phyloP scores from a whole-genome alignment of 2,797 vertebrate genomes.

The Lepilemur septentrionalis region DNA sequence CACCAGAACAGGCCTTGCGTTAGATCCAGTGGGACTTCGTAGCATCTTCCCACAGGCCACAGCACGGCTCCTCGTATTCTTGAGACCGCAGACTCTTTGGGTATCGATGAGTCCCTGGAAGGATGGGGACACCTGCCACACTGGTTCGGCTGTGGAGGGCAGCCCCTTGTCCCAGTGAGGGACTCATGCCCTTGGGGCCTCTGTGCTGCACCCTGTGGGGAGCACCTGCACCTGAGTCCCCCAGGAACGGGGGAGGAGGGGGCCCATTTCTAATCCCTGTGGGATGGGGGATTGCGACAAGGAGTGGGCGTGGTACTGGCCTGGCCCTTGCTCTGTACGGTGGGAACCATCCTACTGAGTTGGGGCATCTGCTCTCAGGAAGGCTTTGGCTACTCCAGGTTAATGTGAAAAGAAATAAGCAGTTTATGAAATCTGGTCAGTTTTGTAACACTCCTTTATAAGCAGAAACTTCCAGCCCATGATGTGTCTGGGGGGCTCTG shows the following conservation, averaged over 20 bases:
- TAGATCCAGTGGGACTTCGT: not conserved
- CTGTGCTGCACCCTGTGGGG: too few species aligned
- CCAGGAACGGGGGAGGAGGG: not conserved
- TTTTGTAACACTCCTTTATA: not conserved
- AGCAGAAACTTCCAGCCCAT: not conserved
- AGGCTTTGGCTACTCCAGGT: not conserved
- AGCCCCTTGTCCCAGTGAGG: not conserved
- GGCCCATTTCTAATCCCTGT: not conserved
- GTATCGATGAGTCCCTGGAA: not conserved
- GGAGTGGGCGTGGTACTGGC: not conserved
- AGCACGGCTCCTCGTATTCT: fast-evolving
- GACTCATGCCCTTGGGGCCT: not conserved
- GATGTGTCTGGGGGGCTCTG: not conserved
- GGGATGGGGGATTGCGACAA: not conserved
- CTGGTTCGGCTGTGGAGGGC: not conserved
- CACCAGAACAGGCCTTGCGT: not conserved
- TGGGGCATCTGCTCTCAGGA: not conserved
- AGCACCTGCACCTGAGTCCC: not conserved
- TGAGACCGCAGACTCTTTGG: not conserved
- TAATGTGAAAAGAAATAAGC: not conserved
- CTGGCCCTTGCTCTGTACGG: not conserved
- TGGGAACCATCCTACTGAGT: not conserved
- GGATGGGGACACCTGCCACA: fast-evolving
- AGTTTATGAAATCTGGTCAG: not conserved
- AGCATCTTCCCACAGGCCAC: not conserved